Base-by-base conservation (phyloP, 2,888 invertebrate genomes). In the Heteromyza rotundicornis region DNA sequence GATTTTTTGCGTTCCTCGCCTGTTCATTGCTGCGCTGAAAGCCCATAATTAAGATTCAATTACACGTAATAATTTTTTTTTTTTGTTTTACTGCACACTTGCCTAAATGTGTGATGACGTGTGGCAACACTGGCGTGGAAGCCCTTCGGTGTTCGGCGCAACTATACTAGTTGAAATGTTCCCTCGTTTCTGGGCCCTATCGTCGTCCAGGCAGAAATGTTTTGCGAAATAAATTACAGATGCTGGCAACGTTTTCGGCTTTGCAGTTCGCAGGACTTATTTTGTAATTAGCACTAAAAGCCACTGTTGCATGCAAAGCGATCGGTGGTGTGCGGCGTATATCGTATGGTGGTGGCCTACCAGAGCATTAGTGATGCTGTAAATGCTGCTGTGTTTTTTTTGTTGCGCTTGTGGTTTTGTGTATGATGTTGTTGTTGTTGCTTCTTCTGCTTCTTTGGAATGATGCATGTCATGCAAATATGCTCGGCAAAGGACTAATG, bases 41-140 rank as follows among this genome's bases (percentile, higher is more conserved):
- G 64, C 35, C 64, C 59, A 36, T 62, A 64, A 64, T 64, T 64
- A 64, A 62, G 64, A 64, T 62, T 64, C 62, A 64, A 64, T 64
- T 64, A 64, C 64, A 59, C 36, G 62, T 49, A 57, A 59, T 56
- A 53, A 47, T 64, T 53, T 63, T 52, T 64, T 64, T 55, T 47
- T 35, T 55, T 50, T 58, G 53, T 27, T 56, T 52, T 59, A 40
- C n/a, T n/a, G 3, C 5, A 8, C 40, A n/a, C 40, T 14, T 17
- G 5, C 54, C 49, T 57, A 61, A 62, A 57, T 59, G 61, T 57
- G 62, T 62, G 64, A 62, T 64, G 64, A 64, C 59, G 62, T 64
- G 64, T 62, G 59, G 62, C 59, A 62, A 52, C 51, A 35, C 19
- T 20, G 16, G 16, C 23, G 12, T 51, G 8, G 22, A 12, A 12